Conservation (phyloP, 2,888 invertebrate genomes). For the Cerastoderma edule region DNA sequence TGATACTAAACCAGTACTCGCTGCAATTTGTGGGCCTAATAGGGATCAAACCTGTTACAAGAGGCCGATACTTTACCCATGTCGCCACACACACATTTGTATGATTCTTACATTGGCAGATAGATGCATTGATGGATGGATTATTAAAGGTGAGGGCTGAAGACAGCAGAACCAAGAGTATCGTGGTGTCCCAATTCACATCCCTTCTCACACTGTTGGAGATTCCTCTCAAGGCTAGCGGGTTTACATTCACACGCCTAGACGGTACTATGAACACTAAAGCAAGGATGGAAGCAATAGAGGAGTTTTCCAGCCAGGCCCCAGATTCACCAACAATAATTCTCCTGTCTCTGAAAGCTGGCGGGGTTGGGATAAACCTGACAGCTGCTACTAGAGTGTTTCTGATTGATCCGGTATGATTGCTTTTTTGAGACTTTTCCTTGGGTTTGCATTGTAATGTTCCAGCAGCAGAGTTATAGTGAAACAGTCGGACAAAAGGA, state of each 20-base stretch:
- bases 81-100: too few species aligned
- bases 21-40: too few species aligned
- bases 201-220: constrained; percentile 67
- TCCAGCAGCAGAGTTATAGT: too few species aligned
- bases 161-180: constrained; percentile 67
- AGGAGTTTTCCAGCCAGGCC: constrained; percentile 59
- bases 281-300: constrained; percentile 61
- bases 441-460: too few species aligned
- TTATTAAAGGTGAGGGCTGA: constrained; percentile 60
- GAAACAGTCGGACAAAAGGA: too few species aligned
- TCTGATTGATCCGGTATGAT: constrained; percentile 73
- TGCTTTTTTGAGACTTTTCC: too few species aligned
- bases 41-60: too few species aligned
- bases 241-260: constrained; percentile 66
- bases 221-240: constrained; percentile 64
- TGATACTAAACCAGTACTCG: too few species aligned
- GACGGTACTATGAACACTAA: constrained; percentile 70
- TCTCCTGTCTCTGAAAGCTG: constrained; percentile 71
- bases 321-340: constrained; percentile 67
- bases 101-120: constrained; percentile 42
- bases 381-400: constrained; percentile 71
- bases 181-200: constrained; percentile 75
- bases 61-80: too few species aligned
- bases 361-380: constrained; percentile 71
- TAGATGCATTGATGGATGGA: constrained; percentile 70